A percentile compares a stretch with the other conserved stretches of the same genome.
phyloP scores from a whole-genome alignment of 1,140 invertebrate species.

The Philotrypesis tridentata region DNA sequence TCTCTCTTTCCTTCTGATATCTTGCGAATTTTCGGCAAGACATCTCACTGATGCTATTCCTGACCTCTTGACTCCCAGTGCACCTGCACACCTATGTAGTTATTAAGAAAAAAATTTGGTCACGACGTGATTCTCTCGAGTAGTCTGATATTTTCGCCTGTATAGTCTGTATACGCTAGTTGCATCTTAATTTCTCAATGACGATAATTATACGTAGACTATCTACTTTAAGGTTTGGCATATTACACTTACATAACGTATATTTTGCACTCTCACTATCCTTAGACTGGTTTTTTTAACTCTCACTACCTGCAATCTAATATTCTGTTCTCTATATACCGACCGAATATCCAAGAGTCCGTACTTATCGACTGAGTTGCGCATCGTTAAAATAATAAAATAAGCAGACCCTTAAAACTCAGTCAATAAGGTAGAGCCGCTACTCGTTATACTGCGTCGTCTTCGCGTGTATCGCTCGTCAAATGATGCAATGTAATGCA shows the following conservation, averaged over 20 bases:
- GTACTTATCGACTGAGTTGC: slow-evolving; percentile 1
- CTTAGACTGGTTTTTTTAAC: not conserved
- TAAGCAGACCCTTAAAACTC: not conserved
- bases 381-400: not conserved
- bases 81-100: too few species aligned
- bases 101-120: too few species aligned
- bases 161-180: not conserved
- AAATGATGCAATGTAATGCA: not conserved
- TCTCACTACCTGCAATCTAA: not conserved
- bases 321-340: not conserved
- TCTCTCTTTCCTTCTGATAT: not conserved
- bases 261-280: slow-evolving; percentile 8
- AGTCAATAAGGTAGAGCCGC: slow-evolving; percentile 8
- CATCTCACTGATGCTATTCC: not conserved
- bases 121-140: not conserved
- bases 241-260: not conserved
- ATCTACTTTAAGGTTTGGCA: not conserved
- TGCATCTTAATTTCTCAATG: not conserved
- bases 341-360: not conserved
- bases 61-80: not conserved
- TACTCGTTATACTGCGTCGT: not conserved
- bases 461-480: not conserved
- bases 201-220: not conserved
- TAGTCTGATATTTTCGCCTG: not conserved
- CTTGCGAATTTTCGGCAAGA: not conserved